Evolutionary conservation across 2,888 invertebrate species (phyloP).

Genomic region (Drosophila mulleri): DNA sequence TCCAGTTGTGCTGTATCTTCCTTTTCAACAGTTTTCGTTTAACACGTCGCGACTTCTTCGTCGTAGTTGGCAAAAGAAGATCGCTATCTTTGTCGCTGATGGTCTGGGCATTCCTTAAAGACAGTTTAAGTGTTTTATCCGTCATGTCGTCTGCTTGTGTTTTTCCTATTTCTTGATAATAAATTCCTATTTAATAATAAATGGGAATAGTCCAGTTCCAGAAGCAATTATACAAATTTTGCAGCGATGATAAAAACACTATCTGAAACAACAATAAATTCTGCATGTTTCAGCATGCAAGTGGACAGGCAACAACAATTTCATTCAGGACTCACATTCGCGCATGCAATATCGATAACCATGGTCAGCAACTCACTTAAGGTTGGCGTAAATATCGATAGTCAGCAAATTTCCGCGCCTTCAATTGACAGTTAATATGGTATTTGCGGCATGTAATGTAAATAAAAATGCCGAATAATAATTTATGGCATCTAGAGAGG

Average conservation of each 20-base stretch:
- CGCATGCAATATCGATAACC: constrained; percentile 8
- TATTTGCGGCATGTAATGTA: background rate
- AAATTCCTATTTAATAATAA: background rate
- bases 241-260: background rate
- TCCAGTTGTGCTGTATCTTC: constrained; percentile 21
- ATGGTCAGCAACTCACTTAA: background rate
- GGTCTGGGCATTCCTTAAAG: background rate
- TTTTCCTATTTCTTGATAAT: background rate
- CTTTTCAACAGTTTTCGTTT: background rate
- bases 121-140: background rate
- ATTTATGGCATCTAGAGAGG: background rate
- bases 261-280: background rate
- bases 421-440: background rate
- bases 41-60: constrained; percentile 5
- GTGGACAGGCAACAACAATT: background rate
- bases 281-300: background rate
- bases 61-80: background rate
- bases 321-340: constrained; percentile 1
- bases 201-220: background rate
- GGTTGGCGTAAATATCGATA: background rate
- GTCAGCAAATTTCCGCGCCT: background rate
- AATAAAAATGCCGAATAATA: background rate
- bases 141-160: background rate
- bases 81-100: background rate
- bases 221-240: background rate